Conservation (phyloP, 2,797 vertebrate genomes). For the Yasuhikotakia modesta region DNA sequence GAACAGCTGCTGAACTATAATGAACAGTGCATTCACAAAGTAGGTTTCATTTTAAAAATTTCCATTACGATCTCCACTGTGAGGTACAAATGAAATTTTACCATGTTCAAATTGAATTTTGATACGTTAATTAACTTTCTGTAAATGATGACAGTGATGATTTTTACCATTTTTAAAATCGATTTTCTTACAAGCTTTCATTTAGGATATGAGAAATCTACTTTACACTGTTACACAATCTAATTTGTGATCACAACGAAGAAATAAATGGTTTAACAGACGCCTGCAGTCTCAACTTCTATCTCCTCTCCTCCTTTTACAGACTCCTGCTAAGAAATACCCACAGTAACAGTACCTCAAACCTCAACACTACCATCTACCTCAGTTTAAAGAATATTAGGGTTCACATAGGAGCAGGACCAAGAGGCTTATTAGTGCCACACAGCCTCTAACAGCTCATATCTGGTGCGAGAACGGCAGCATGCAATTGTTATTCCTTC, state of each 20-base stretch:
- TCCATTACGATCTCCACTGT: slow-evolving; percentile 9
- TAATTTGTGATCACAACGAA: slow-evolving; percentile 23
- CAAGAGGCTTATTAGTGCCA: slow-evolving; percentile 43
- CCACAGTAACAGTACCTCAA: not conserved
- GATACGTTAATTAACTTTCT: slow-evolving; percentile 25
- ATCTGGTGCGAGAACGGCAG: slow-evolving; percentile 3
- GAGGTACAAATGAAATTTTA: slow-evolving; percentile 27
- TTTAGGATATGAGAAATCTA: slow-evolving; percentile 15
- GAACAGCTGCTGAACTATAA: slow-evolving; percentile 12
- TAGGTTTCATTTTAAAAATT: slow-evolving; percentile 12
- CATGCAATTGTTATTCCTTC: slow-evolving; percentile 43
- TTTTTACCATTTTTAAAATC: not conserved
- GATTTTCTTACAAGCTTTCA: not conserved
- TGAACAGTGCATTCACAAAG: slow-evolving; percentile 15
- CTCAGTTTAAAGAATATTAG: slow-evolving; percentile 31
- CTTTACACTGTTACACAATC: slow-evolving; percentile 15
- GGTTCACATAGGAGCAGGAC: slow-evolving; percentile 39
- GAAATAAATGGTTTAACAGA: slow-evolving; percentile 18
- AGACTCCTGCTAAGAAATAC: slow-evolving; percentile 23
- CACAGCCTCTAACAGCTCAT: slow-evolving; percentile 28
- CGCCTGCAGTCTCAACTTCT: not conserved
- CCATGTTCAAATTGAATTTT: slow-evolving; percentile 14
- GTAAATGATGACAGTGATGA: not conserved
- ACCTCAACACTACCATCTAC: not conserved
- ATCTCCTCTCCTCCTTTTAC: not conserved